phyloP scores from a whole-genome alignment of 2,113 vertebrate species.

The Cynocephalus volans region DNA sequence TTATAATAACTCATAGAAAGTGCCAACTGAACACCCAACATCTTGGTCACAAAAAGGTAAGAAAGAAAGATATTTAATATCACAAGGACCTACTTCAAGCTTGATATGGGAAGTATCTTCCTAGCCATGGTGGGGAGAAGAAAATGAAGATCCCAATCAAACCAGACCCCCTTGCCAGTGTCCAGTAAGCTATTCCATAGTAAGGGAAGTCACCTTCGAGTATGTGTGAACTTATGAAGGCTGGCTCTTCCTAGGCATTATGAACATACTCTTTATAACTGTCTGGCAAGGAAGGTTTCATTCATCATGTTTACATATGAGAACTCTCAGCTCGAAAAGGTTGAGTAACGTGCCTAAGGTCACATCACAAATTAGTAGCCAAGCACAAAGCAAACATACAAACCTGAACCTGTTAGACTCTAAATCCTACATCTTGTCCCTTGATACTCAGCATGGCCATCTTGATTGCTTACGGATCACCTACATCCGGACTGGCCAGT shows the following conservation, averaged over 20 bases:
- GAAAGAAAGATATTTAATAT: neutral
- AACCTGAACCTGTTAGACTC: neutral
- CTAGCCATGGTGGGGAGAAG: neutral
- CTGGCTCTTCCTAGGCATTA: neutral
- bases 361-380: neutral
- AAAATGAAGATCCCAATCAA: neutral
- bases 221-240: neutral
- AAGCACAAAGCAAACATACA: neutral
- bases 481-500: neutral
- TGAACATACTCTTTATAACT: neutral
- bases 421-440: neutral
- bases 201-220: neutral
- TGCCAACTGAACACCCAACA: neutral
- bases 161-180: neutral
- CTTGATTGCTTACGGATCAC: neutral
- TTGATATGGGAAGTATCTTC: neutral
- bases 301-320: neutral
- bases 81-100: neutral
- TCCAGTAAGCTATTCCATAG: neutral
- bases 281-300: neutral
- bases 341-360: neutral
- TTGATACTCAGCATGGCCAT: neutral
- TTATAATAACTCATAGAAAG: neutral
- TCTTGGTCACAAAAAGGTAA: neutral
- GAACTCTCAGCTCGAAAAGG: neutral